Evolutionary conservation across 2,888 invertebrate genomes (phyloP).

Genomic region (Acleris literana): DNA sequence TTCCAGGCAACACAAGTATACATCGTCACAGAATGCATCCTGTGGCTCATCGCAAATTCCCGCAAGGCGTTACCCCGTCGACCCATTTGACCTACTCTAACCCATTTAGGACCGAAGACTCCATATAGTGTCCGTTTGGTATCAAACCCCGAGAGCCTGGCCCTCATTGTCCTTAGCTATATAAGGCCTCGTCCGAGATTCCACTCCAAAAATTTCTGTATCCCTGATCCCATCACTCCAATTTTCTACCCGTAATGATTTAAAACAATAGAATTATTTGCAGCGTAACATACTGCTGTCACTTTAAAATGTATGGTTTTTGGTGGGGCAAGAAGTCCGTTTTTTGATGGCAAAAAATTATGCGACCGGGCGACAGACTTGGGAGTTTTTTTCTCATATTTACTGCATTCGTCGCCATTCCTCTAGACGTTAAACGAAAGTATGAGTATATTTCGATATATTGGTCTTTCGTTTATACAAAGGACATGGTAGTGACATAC

Average conservation of each 20-base stretch:
- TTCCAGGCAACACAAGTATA: background rate
- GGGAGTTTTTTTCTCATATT: conserved; percentile 31
- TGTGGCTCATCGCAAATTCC: conserved; percentile 32
- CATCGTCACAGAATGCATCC: conserved; percentile 1
- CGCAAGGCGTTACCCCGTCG: conserved; percentile 50
- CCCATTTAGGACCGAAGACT: background rate
- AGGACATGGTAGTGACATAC: too few species aligned
- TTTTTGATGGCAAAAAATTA: conserved; percentile 27
- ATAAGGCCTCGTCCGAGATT: conserved; percentile 56
- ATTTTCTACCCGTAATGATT: conserved; percentile 39
- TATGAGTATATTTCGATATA: too few species aligned
- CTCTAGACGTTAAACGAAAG: too few species aligned
- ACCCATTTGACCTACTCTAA: conserved; percentile 50
- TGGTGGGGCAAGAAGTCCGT: conserved; percentile 21
- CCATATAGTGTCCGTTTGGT: too few species aligned
- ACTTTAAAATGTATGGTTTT: conserved; percentile 28
- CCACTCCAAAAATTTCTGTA: conserved; percentile 41
- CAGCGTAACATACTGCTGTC: conserved; percentile 33
- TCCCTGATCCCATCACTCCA: conserved; percentile 37
- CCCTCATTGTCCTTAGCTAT: conserved; percentile 40
- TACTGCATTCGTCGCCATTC: conserved; percentile 10
- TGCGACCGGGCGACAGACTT: conserved; percentile 8
- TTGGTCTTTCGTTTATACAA: too few species aligned
- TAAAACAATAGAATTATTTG: conserved; percentile 53
- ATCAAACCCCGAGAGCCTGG: too few species aligned